Evolutionary conservation across 1,140 invertebrate species (phyloP).

Genomic region (Octopus sinensis): DNA sequence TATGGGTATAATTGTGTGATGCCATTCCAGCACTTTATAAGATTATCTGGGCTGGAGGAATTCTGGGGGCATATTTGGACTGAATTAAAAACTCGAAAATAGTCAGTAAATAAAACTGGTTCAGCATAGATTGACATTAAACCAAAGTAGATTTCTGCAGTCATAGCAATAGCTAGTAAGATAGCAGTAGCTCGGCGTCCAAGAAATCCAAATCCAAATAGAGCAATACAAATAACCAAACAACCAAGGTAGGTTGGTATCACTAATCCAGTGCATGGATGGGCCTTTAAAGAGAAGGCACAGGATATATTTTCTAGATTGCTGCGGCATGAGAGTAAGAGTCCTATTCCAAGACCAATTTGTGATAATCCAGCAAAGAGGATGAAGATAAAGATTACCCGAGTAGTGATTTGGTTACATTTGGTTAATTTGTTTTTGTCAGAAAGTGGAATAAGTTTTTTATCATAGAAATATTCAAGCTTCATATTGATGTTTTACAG

Average conservation of each 20-base stretch:
- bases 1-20: neutral
- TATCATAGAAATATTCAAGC: no score
- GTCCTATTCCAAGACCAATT: neutral
- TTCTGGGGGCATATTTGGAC: neutral
- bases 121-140: neutral
- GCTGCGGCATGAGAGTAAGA: neutral
- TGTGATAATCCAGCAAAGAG: neutral
- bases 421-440: neutral
- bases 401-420: neutral
- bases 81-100: neutral
- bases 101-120: neutral
- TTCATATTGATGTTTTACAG: neutral
- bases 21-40: neutral
- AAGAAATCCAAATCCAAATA: conserved; percentile 33
- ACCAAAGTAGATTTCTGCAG: conserved; percentile 17
- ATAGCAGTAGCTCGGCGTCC: conserved; percentile 23
- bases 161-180: conserved; percentile 24
- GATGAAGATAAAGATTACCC: neutral
- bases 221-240: conserved; percentile 24
- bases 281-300: neutral
- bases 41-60: neutral
- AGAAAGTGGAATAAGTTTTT: no score
- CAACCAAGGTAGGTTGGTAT: conserved; percentile 29
- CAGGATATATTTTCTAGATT: neutral
- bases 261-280: conserved; percentile 25